Percentiles rank a stretch among this genome's conserved stretches.
Evolutionary conservation across 2,797 vertebrate genomes (phyloP).

Genomic region (Phataginus tricuspis): DNA sequence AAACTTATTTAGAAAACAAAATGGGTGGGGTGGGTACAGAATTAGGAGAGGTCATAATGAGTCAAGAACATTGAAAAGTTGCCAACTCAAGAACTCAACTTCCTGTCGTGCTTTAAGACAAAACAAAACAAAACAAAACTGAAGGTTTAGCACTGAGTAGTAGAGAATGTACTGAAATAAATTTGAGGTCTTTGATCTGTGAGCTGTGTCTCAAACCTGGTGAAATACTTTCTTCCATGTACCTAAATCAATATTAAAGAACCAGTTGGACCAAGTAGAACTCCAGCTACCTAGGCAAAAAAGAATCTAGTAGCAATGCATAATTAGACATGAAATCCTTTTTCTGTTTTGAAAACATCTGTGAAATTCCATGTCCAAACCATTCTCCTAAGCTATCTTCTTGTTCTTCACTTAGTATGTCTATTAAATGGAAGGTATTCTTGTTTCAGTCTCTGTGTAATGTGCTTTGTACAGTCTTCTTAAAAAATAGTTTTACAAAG

Average conservation of each 20-base stretch:
- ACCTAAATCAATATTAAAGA: slow-evolving; percentile 48
- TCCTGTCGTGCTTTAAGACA: background rate
- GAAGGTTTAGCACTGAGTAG: background rate
- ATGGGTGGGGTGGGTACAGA: background rate
- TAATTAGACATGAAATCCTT: background rate
- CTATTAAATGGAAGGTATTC: background rate
- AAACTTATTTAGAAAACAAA: slow-evolving; percentile 60
- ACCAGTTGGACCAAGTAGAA: slow-evolving; percentile 29
- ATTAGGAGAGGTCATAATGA: background rate
- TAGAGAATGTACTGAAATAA: slow-evolving; percentile 68
- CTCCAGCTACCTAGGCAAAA: background rate
- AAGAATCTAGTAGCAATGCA: background rate
- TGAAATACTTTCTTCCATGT: slow-evolving; percentile 51
- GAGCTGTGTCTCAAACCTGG: slow-evolving; percentile 47
- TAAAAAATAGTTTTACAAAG: background rate
- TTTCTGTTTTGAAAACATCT: slow-evolving; percentile 39
- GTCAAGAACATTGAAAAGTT: slow-evolving; percentile 7
- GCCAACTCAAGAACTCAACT: slow-evolving; percentile 50
- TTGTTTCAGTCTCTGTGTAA: background rate
- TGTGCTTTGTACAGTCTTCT: background rate
- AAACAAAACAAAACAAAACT: background rate
- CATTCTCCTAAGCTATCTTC: background rate
- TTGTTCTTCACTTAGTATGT: background rate
- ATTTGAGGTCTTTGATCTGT: slow-evolving; percentile 75
- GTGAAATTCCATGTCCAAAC: background rate